Conservation (phyloP, 2,888 invertebrate genomes). For the Thera britannica region DNA sequence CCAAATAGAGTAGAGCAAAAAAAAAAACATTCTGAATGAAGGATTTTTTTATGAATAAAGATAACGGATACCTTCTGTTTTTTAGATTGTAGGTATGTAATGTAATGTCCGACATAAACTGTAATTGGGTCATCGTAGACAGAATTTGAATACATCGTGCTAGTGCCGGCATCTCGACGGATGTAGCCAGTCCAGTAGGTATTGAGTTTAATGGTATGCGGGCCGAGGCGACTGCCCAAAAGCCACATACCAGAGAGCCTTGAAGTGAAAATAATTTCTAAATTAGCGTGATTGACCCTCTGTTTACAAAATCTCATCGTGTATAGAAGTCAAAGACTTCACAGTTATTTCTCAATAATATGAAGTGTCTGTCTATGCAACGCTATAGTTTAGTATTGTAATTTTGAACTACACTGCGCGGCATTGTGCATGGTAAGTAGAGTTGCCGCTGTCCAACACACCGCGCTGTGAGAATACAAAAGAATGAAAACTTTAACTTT, state of each 20-base stretch:
- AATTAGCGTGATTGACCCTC: background rate
- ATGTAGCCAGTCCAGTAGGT: background rate
- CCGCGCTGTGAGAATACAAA: no score
- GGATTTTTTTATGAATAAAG: background rate
- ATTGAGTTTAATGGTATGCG: background rate
- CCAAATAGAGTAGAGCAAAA: background rate
- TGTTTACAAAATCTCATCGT: no score
- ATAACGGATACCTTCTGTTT: background rate
- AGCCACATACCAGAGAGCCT: background rate
- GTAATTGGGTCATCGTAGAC: constrained; percentile 1
- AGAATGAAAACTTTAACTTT: no score
- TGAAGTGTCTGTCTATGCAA: no score
- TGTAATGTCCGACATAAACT: background rate
- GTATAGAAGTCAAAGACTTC: no score
- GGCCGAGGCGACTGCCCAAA: background rate
- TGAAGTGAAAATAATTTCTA: background rate
- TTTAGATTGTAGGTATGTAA: background rate
- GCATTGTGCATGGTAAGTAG: no score
- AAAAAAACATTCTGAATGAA: no score
- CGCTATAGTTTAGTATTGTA: no score
- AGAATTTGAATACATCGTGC: constrained; percentile 3
- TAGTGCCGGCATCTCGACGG: constrained; percentile 2
- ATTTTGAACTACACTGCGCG: no score
- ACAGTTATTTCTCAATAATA: no score
- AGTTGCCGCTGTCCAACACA: no score